Evolutionary conservation across 2,113 vertebrate species (phyloP).

Genomic region (Brachyhypopomus gauderio): DNA sequence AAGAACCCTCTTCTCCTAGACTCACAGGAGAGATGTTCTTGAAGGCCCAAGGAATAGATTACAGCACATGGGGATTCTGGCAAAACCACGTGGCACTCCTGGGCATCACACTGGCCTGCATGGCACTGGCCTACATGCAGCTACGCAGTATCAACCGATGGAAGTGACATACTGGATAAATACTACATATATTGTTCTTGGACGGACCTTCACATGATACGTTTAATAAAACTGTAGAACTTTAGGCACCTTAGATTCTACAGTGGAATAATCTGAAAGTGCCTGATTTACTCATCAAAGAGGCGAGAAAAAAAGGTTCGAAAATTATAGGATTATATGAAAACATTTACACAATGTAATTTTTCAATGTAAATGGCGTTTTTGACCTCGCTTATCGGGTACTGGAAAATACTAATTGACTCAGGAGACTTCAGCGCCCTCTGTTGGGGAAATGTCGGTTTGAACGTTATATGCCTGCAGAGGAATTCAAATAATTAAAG

Average conservation of each 20-base stretch:
- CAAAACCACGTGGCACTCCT: slow-evolving; percentile 77
- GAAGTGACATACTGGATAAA: slow-evolving; percentile 63
- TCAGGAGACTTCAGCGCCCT: background rate
- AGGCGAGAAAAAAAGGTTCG: too few species aligned
- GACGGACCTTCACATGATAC: background rate
- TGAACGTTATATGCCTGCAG: background rate
- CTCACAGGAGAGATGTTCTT: slow-evolving; percentile 72
- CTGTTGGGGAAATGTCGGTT: background rate
- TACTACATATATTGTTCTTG: too few species aligned
- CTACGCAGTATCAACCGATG: slow-evolving; percentile 75
- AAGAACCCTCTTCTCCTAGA: slow-evolving; percentile 52
- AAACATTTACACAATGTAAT: too few species aligned
- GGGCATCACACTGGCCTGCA: slow-evolving; percentile 67
- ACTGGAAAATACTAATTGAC: background rate
- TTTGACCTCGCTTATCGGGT: background rate
- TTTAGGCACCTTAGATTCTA: background rate
- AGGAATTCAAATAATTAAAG: background rate
- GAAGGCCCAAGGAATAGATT: slow-evolving; percentile 67
- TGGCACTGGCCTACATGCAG: slow-evolving; percentile 73
- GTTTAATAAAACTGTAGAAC: background rate
- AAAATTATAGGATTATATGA: too few species aligned
- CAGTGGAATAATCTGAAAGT: background rate
- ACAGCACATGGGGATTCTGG: slow-evolving; percentile 81
- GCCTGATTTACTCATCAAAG: too few species aligned
- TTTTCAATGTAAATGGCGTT: background rate